Evolutionary conservation across 1,140 invertebrate species (phyloP), one percentile per base, ranked within the genome.

Genomic region (Eumeta japonica): DNA sequence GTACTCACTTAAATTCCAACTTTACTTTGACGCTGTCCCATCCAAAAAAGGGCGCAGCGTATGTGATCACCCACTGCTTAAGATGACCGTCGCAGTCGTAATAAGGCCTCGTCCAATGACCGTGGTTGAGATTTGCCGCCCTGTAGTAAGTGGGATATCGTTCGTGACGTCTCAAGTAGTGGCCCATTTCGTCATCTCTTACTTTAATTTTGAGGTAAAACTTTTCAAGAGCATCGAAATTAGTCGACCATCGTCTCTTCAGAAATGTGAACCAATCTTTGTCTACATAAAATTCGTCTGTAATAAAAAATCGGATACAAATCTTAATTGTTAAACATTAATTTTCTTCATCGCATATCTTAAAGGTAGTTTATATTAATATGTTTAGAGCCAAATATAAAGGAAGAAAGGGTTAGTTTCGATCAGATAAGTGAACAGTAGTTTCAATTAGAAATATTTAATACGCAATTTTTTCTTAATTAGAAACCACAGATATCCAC

Each of bases 41-140:
- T 36, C 95, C 95, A 72, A 99, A 99, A 82, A 98, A 98, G 35
- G 95, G 95, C 35, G 86, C 86, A 34, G 91, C 87, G 79, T 97
- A 98, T 27, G 91, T 94, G 44, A 98, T 83, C 46, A 97, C 81
- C 96, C 95, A 98, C 76, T 92, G 92, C 54, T 92, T 88, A 28
- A 90, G 79, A 75, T 90, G 90, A 20, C 92, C 93, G 53, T 89
- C 79, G 77, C 96, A 98, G 77, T 97, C 94, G 64, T 89, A 98
- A 58, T 92, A 92, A 2, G 96, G 95, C 50, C 84, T 77, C 28
- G 90, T 87, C 96, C 96, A 98, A 62, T 90, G 85, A 5, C 95
- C 95, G 66, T 98, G 89, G 37, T 85, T 82, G 40, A 94, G 58
- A 57, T 84, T 89, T 28, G 91, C 91, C 29, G 90, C 90, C 52